Percentiles rank a stretch among this genome's conserved stretches.
Conservation (phyloP, 2,888 invertebrate species). For the Macrosiphum euphorbiae region DNA sequence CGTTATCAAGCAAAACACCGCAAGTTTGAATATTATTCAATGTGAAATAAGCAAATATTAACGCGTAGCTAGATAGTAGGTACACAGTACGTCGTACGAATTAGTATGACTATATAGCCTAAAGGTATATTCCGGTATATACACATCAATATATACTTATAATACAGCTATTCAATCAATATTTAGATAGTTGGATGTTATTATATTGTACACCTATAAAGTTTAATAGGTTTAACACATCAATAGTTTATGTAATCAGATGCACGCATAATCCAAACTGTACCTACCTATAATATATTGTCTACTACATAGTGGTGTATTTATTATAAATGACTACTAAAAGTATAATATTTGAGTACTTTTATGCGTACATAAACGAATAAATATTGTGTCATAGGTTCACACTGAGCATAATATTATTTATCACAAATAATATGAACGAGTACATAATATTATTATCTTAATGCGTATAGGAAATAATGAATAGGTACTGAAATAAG, state of each 20-base stretch:
- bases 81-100: background rate
- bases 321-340: background rate
- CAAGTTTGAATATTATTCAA: background rate
- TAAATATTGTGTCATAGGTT: background rate
- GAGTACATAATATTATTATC: background rate
- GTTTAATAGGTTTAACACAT: background rate
- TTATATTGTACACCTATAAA: background rate
- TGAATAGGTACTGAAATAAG: too few species aligned
- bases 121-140: background rate
- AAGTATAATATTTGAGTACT: background rate
- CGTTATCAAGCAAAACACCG: background rate
- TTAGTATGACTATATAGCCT: background rate
- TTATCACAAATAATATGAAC: background rate
- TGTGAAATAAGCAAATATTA: background rate
- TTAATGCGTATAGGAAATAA: background rate
- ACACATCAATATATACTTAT: background rate
- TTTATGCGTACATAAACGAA: background rate
- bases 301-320: background rate
- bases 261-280: background rate
- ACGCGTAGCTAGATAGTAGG: background rate
- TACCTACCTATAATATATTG: background rate
- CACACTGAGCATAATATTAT: background rate
- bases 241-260: conserved; percentile 1
- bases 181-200: background rate
- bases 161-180: background rate